Evolutionary conservation across 23 tunicate genomes (phyloP).

Genomic region (Ascidia mentula): DNA sequence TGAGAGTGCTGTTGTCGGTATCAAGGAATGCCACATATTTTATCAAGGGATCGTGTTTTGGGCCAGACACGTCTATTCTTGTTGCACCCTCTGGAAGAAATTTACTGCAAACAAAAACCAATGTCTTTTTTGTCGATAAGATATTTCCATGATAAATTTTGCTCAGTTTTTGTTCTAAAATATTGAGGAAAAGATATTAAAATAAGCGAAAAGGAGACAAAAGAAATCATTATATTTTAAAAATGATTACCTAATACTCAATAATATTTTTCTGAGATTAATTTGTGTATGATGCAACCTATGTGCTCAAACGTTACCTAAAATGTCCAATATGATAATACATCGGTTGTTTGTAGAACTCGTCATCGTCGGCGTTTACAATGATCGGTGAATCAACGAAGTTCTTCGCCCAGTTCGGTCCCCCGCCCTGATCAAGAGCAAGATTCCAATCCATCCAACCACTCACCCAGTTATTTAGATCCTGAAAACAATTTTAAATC

Average conservation of each 20-base stretch:
- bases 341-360: constrained; percentile 95
- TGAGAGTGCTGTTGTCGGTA: constrained; percentile 16
- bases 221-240: too few species aligned
- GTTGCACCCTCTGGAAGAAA: constrained; percentile 57
- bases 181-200: too few species aligned
- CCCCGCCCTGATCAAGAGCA: constrained; percentile 80
- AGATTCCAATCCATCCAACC: constrained; percentile 97
- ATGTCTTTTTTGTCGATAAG: too few species aligned
- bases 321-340: constrained; percentile 93
- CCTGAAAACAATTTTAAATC: too few species aligned
- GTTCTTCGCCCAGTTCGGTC: constrained; percentile 90
- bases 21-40: constrained; percentile 52
- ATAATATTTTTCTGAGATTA: too few species aligned
- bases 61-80: constrained; percentile 28
- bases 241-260: too few species aligned
- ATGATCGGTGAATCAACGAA: constrained; percentile 92
- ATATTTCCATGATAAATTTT: too few species aligned
- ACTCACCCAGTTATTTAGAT: constrained; percentile 65
- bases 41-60: background rate
- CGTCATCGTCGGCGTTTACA: constrained; percentile 61
- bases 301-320: too few species aligned
- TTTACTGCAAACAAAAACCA: constrained; percentile 67
- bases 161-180: too few species aligned
- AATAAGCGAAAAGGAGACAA: too few species aligned
- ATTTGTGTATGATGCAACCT: too few species aligned